Percentiles rank a stretch among this genome's conserved stretches.
These are phyloP conservation scores for Pseudachorutes palmiensis DNA, from an alignment of 1,140 invertebrate species.

Conservation along the genomic window DNA sequence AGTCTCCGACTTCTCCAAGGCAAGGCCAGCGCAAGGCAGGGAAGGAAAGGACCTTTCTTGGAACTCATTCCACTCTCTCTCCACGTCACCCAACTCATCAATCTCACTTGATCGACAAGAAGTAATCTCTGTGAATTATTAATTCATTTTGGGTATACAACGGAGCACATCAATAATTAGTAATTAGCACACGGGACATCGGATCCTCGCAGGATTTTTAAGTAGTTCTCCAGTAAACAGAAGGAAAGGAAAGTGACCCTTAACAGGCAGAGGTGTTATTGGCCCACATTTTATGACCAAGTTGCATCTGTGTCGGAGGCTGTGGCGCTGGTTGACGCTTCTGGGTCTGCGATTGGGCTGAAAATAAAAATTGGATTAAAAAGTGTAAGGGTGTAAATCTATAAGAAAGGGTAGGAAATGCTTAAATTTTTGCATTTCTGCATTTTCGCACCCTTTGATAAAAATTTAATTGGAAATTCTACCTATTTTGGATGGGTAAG, in stretches of 20 bases:
- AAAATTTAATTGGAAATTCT: neutral
- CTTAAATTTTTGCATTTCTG: neutral
- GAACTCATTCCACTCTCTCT: too few relatives aligned
- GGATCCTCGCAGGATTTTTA: too few relatives aligned
- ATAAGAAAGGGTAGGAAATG: neutral
- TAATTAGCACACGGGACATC: too few relatives aligned
- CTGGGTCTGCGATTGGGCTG: conserved; percentile 35
- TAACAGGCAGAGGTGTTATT: conserved; percentile 37
- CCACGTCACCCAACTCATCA: too few relatives aligned
- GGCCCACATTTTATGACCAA: conserved; percentile 32
- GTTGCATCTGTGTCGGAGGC: conserved; percentile 31
- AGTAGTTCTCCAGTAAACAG: neutral
- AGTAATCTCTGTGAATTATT: too few relatives aligned
- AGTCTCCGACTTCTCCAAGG: too few relatives aligned
- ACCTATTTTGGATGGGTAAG: conserved; percentile 47
- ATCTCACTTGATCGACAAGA: too few relatives aligned
- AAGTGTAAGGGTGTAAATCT: neutral
- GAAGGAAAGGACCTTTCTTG: too few relatives aligned
- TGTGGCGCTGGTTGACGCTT: conserved; percentile 35
- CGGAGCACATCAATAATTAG: too few relatives aligned
- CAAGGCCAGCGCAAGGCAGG: too few relatives aligned
- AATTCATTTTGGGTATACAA: too few relatives aligned
- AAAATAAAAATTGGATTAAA: conserved; percentile 9
- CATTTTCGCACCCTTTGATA: neutral
- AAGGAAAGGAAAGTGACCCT: neutral